Percentiles rank a stretch among this genome's conserved stretches.
phyloP scores from a whole-genome alignment of 2,113 vertebrate species.

The Monopterus albus region DNA sequence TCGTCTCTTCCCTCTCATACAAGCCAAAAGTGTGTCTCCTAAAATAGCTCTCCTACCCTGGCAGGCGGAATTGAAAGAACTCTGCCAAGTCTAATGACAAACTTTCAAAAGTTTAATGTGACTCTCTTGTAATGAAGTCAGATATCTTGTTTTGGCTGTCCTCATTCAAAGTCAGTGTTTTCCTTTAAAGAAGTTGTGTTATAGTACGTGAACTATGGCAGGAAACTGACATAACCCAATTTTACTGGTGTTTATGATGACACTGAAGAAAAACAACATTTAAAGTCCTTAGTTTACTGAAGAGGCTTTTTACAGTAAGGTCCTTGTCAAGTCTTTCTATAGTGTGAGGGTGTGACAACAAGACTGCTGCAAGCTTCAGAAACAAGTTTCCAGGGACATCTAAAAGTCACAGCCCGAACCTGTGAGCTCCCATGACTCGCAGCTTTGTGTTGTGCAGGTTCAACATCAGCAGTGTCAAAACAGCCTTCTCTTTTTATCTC shows the following conservation, averaged over 20 bases:
- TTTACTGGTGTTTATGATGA: not conserved
- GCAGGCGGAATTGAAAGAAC: too few species aligned
- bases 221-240: not conserved
- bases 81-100: too few species aligned
- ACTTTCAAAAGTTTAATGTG: too few species aligned
- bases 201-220: not conserved
- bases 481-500: slow-evolving; percentile 28
- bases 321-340: slow-evolving; percentile 8
- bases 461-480: slow-evolving; percentile 47
- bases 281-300: not conserved
- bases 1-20: too few species aligned
- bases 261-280: not conserved
- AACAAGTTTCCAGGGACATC: slow-evolving; percentile 31
- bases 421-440: slow-evolving; percentile 53
- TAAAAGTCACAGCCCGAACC: slow-evolving; percentile 37
- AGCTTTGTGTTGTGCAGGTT: slow-evolving; percentile 38
- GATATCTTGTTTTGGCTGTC: not conserved
- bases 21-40: too few species aligned
- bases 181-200: not conserved
- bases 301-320: not conserved
- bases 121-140: too few species aligned
- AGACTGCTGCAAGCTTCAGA: slow-evolving; percentile 23
- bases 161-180: slow-evolving; percentile 1
- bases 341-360: slow-evolving; percentile 35
- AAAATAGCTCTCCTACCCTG: too few species aligned